phyloP scores from a whole-genome alignment of 2,888 invertebrate genomes.

The Cremastinae sp. region DNA sequence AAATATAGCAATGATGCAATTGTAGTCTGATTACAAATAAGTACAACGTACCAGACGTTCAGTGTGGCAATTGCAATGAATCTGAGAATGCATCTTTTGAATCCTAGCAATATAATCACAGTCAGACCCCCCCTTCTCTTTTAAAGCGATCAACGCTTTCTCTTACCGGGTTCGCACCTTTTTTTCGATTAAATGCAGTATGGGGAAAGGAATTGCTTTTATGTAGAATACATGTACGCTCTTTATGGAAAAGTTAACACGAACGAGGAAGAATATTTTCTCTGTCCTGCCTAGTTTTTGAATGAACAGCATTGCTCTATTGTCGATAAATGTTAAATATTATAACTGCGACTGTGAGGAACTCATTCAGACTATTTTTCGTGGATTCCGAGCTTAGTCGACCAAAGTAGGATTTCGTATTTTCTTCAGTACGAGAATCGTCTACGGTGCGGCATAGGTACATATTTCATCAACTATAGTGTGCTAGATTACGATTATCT shows the following conservation, averaged over 20 bases:
- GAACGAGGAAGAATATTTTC: no score
- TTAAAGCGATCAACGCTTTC: conserved; percentile 56
- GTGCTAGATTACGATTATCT: conserved; percentile 7
- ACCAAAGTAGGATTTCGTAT: neutral
- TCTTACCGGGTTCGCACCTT: conserved; percentile 8
- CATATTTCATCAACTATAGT: neutral
- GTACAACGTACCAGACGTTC: conserved; percentile 57
- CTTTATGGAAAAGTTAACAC: no score
- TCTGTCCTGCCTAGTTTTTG: no score
- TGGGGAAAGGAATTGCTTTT: neutral
- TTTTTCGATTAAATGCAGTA: conserved; percentile 9
- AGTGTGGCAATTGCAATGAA: conserved; percentile 45
- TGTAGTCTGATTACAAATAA: conserved; percentile 37
- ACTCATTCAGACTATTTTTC: neutral
- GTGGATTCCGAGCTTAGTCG: neutral
- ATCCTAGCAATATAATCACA: conserved; percentile 51
- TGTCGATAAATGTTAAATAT: no score
- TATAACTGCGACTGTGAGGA: no score
- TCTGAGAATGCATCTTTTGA: conserved; percentile 20
- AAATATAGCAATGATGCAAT: conserved; percentile 15
- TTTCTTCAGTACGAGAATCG: neutral
- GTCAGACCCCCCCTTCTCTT: conserved; percentile 36
- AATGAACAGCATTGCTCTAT: no score
- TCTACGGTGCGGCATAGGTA: neutral
- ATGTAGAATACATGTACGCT: no score